Conservation (phyloP, 2,888 invertebrate genomes). For the Sarcophaga caerulescens region DNA sequence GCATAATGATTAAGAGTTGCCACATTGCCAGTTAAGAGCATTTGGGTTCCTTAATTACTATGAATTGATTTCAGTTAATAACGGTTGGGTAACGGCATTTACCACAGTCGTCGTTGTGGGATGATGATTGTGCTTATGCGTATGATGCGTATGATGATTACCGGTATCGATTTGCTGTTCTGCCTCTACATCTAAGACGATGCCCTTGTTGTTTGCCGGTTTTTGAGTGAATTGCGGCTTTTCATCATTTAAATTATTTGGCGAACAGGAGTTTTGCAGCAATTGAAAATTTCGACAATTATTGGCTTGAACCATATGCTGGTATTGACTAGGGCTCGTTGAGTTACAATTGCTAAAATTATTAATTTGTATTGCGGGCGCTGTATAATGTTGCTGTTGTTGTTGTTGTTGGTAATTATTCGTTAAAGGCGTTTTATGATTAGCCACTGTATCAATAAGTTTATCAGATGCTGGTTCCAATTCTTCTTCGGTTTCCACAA, state of each 20-base stretch:
- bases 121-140: constrained; percentile 50
- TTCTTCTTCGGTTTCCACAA: constrained; percentile 32
- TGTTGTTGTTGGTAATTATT: constrained; percentile 23
- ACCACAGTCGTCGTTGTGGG: constrained; percentile 5
- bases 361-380: constrained; percentile 19
- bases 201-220: neutral
- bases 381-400: neutral
- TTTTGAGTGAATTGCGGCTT: constrained; percentile 9
- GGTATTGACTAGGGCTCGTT: constrained; percentile 61
- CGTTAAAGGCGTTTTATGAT: constrained; percentile 21
- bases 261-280: constrained; percentile 70
- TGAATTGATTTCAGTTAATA: constrained; percentile 78
- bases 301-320: constrained; percentile 75
- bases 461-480: neutral
- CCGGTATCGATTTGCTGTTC: constrained; percentile 44
- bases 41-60: constrained; percentile 41
- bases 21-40: constrained; percentile 5
- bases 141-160: constrained; percentile 42
- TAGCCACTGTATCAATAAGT: neutral
- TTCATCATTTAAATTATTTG: constrained; percentile 65
- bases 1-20: constrained; percentile 8
- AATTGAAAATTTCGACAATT: constrained; percentile 76
- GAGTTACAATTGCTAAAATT: constrained; percentile 42
- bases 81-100: constrained; percentile 76
- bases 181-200: neutral